Conservation (phyloP, 2,888 invertebrate genomes). For the Abrostola triplasia region DNA sequence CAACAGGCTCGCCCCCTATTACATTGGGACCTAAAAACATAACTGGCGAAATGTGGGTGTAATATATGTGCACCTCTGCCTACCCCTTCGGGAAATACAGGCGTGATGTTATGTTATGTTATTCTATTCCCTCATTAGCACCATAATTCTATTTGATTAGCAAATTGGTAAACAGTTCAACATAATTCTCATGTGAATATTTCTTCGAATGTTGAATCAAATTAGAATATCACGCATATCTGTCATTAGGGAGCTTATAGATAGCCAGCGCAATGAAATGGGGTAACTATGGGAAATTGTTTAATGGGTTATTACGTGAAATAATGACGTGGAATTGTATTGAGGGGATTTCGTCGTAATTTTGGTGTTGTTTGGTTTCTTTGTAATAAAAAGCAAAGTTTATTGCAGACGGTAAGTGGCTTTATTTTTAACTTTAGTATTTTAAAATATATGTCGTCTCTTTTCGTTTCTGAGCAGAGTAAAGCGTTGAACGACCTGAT, state of each 20-base stretch:
- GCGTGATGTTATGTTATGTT: too few relatives aligned
- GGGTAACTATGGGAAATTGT: constrained; percentile 60
- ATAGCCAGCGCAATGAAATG: constrained; percentile 37
- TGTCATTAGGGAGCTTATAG: constrained; percentile 60
- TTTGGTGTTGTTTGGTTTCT: constrained; percentile 18
- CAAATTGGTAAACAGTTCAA: constrained; percentile 1
- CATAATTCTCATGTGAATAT: constrained; percentile 52
- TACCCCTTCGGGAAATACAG: too few relatives aligned
- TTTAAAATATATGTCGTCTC: too few relatives aligned
- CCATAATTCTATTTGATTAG: constrained; percentile 7
- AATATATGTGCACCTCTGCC: too few relatives aligned
- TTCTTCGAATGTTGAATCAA: constrained; percentile 33
- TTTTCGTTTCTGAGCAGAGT: too few relatives aligned
- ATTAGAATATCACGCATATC: constrained; percentile 66
- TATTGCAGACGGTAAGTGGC: not conserved
- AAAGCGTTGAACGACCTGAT: too few relatives aligned
- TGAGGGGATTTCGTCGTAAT: constrained; percentile 19
- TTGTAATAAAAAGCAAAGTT: not conserved
- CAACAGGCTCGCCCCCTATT: too few relatives aligned
- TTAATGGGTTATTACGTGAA: constrained; percentile 55
- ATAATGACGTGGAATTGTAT: constrained; percentile 45
- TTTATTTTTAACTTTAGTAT: too few relatives aligned
- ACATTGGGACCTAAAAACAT: too few relatives aligned
- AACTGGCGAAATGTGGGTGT: too few relatives aligned
- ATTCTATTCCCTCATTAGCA: too few relatives aligned